These are phyloP conservation scores for Ennomos erosarius DNA, from an alignment of 2,888 invertebrate species.

Conservation along the genomic window DNA sequence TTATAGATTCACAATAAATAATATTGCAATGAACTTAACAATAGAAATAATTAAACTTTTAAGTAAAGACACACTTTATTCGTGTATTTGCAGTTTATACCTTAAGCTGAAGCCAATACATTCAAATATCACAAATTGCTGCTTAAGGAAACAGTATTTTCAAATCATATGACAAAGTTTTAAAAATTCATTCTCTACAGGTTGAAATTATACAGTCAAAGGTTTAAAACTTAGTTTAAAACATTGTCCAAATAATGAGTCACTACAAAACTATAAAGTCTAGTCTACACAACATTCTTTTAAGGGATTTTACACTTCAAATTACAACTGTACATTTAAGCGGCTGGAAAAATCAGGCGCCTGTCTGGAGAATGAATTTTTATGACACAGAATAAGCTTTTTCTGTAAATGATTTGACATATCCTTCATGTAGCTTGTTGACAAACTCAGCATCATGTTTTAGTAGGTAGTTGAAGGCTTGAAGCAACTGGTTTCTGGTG, in stretches of 20 bases:
- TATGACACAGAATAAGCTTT: constrained; percentile 81
- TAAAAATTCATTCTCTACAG: constrained; percentile 79
- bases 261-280: constrained; percentile 75
- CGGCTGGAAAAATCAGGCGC: constrained; percentile 60
- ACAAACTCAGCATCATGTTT: constrained; percentile 95
- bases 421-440: constrained; percentile 95
- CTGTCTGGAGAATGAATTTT: constrained; percentile 59
- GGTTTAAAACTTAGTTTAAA: constrained; percentile 83
- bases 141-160: constrained; percentile 62
- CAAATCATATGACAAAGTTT: constrained; percentile 58
- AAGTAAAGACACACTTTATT: constrained; percentile 44
- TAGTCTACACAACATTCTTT: constrained; percentile 74
- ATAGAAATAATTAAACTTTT: constrained; percentile 32
- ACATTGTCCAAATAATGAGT: constrained; percentile 75
- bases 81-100: constrained; percentile 48
- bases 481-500: constrained; percentile 94
- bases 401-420: constrained; percentile 93
- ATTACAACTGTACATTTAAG: constrained; percentile 79
- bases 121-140: constrained; percentile 77
- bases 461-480: constrained; percentile 94
- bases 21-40: constrained; percentile 59
- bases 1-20: constrained; percentile 51
- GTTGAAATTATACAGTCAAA: constrained; percentile 72
- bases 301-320: constrained; percentile 76
- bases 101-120: constrained; percentile 65